phyloP scores from a whole-genome alignment of 2,797 vertebrate species.

The Galaxias olidus region DNA sequence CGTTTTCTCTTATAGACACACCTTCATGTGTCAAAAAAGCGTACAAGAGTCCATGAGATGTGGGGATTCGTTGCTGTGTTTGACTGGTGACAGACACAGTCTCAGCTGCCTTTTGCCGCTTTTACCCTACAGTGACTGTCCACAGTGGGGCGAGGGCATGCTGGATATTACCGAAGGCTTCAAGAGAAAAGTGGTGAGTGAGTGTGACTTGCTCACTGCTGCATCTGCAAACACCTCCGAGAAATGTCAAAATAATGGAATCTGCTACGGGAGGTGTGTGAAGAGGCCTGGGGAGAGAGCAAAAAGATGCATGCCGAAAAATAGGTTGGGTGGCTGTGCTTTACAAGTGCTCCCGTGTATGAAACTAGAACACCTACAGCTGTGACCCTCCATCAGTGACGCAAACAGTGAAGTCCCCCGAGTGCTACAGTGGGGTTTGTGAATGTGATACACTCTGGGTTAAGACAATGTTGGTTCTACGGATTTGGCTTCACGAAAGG shows the following conservation, averaged over 20 bases:
- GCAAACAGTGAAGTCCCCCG: too few species aligned
- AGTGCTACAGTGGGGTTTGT: too few species aligned
- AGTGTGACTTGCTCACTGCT: conserved; percentile 69
- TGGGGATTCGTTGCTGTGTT: conserved; percentile 54
- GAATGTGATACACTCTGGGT: too few species aligned
- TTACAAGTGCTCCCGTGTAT: conserved; percentile 43
- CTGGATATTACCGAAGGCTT: conserved; percentile 67
- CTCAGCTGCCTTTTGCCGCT: conserved; percentile 54
- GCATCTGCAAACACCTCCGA: conserved; percentile 73
- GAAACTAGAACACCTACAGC: conserved; percentile 43
- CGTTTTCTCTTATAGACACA: too few species aligned
- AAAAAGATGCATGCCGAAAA: conserved; percentile 40
- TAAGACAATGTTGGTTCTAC: conserved; percentile 3
- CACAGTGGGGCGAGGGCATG: conserved; percentile 66
- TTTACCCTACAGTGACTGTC: conserved; percentile 60
- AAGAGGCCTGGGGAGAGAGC: conserved; percentile 54
- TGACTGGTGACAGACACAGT: conserved; percentile 58
- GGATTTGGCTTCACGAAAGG: conserved; percentile 15
- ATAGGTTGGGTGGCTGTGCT: conserved; percentile 45
- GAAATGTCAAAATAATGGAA: conserved; percentile 72
- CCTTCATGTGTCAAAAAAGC: too few species aligned
- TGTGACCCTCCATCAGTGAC: too few species aligned
- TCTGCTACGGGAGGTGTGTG: conserved; percentile 64
- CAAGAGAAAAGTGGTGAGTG: conserved; percentile 65
- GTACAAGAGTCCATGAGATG: background rate